Conservation (phyloP, 2,113 vertebrate genomes). For the Pachypanchax playfairii region DNA sequence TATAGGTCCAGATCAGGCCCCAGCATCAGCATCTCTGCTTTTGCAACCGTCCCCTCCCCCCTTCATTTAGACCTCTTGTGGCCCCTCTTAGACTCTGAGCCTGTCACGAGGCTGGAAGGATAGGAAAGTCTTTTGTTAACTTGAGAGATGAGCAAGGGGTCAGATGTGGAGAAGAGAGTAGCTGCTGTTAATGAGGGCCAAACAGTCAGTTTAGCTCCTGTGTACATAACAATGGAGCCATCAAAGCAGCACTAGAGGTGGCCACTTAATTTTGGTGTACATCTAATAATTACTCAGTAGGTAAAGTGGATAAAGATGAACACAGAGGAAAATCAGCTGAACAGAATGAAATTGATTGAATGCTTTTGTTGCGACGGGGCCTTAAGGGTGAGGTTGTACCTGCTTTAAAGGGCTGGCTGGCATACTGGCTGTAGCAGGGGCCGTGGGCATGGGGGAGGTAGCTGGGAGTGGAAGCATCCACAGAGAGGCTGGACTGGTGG, state of each 20-base stretch:
- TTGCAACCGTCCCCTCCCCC: constrained; percentile 5
- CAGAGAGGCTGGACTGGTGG: constrained; percentile 87
- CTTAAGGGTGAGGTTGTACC: constrained; percentile 76
- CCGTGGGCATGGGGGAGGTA: constrained; percentile 83
- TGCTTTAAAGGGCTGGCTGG: constrained; percentile 90
- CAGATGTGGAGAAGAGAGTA: constrained; percentile 33
- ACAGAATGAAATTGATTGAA: constrained; percentile 20
- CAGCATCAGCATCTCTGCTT: constrained; percentile 43
- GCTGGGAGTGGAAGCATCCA: constrained; percentile 88
- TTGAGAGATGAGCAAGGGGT: constrained; percentile 53
- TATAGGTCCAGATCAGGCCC: constrained; percentile 23
- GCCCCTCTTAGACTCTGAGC: constrained; percentile 47
- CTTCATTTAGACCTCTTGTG: constrained; percentile 33
- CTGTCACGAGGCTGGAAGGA: constrained; percentile 61
- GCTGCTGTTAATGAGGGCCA: constrained; percentile 65
- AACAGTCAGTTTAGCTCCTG: constrained; percentile 48
- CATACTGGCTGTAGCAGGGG: constrained; percentile 86
- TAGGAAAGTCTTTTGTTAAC: constrained; percentile 67
- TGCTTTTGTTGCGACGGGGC: constrained; percentile 24
- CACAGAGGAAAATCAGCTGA: constrained; percentile 24
- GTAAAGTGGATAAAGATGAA: neutral
- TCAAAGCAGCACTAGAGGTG: constrained; percentile 23
- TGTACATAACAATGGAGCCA: constrained; percentile 45
- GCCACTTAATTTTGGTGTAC: constrained; percentile 22
- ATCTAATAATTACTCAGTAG: constrained; percentile 8